phyloP scores from a whole-genome alignment of 2,797 vertebrate genomes.

The Margarornis squamiger region DNA sequence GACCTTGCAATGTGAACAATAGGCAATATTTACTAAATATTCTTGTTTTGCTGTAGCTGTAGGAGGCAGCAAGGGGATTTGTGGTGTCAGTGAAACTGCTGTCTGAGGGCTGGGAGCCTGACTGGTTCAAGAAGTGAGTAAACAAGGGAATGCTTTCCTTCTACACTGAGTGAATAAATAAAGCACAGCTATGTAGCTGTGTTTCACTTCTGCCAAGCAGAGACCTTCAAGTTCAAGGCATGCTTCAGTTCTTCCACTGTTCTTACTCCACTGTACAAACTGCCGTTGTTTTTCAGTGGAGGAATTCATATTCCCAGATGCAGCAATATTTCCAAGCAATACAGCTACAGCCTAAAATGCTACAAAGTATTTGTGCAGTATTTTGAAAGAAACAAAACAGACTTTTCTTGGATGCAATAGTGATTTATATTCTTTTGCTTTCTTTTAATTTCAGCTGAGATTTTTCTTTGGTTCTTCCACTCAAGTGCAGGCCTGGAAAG shows the following conservation, averaged over 20 bases:
- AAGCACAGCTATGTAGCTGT: not conserved
- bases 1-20: not conserved
- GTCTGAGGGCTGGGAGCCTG: not conserved
- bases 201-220: not conserved
- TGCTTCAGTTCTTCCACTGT: not conserved
- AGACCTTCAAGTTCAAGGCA: not conserved
- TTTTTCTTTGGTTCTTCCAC: not conserved
- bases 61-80: not conserved
- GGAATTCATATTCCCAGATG: not conserved
- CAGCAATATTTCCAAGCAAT: not conserved
- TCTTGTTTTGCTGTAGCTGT: not conserved
- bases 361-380: not conserved
- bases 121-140: not conserved
- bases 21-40: not conserved
- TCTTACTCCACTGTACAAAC: not conserved
- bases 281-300: not conserved
- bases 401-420: not conserved
- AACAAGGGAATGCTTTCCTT: not conserved
- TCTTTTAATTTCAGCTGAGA: not conserved
- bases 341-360: not conserved
- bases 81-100: not conserved
- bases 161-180: not conserved
- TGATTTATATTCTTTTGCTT: not conserved
- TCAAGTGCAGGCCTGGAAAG: not conserved
- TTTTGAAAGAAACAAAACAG: not conserved